Evolutionary conservation across 2,113 vertebrate species (phyloP), one percentile per base, ranked within the genome.

Genomic region (Condylura cristata): DNA sequence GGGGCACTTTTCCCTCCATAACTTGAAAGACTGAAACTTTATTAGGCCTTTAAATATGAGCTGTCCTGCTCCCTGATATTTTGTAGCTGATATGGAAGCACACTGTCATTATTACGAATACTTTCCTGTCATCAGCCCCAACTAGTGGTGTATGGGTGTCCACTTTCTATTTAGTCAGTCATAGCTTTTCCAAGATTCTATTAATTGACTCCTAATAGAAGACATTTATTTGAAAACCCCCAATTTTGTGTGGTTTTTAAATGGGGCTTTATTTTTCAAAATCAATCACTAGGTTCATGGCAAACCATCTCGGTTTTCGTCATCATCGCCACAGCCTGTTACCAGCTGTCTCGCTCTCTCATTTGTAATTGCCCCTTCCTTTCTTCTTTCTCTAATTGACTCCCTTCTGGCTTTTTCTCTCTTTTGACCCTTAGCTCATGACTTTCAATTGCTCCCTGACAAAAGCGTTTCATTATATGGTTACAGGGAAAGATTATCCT

Each of bases 11-110:
- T 91, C 79, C 34, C 46, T 85, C 76, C 30, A 39, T 63, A 32
- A 71, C 95, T 78, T 17, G 37, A 93, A 95, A 91, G 81, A 75
- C n/a, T 87, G 37, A 81, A 93, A 63, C 81, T 76, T n/a, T 91
- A 63, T 95, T 95, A 94, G 94, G 81, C 71, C 44, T 96, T 94
- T 93, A 93, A 91, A 93, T 92, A 90, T 87, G 71, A 93, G 61
- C 68, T 44, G 20, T 51, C 66, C 30, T 93, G 80, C 39, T 86
- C 48, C 80, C 71, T 88, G 72, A 53, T 93, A 32, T 70, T 91
- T 89, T 76, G 75, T 61, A 37, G 24, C 22, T 63, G 70, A 13
- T 53, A 46, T 83, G 41, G 34, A 83, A 90, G 70, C 86, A 83
- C 75, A 80, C 65, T 91, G 39, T 90, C 34, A 72, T 80, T 58